These are phyloP conservation scores for Planococcus citri DNA, from an alignment of 1,140 invertebrate species.

Conservation along the genomic window DNA sequence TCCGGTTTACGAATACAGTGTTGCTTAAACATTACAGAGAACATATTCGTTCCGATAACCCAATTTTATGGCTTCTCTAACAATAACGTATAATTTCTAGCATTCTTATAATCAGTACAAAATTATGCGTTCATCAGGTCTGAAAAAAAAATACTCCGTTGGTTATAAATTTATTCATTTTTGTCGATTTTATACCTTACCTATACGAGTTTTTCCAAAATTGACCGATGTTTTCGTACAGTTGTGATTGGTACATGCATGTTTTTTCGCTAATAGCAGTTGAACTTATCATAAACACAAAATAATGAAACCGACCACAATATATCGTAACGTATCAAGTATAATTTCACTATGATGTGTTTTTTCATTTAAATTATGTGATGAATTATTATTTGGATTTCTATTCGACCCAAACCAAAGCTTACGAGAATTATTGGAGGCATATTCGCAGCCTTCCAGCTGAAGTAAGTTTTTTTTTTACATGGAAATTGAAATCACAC, in stretches of 20 bases:
- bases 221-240: not conserved
- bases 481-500: no score
- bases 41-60: not conserved
- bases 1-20: not conserved
- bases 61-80: not conserved
- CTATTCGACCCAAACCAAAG: constrained; percentile 1
- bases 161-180: not conserved
- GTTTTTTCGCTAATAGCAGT: not conserved
- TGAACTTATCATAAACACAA: not conserved
- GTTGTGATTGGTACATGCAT: not conserved
- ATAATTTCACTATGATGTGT: not conserved
- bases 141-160: not conserved
- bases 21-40: not conserved
- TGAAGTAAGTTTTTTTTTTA: constrained; percentile 8
- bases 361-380: constrained; percentile 8
- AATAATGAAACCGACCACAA: not conserved
- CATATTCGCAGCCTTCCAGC: not conserved
- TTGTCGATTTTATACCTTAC: not conserved
- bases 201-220: not conserved
- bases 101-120: not conserved
- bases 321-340: not conserved
- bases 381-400: constrained; percentile 16
- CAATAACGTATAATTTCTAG: not conserved
- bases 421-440: constrained; percentile 7
- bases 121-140: not conserved